These are phyloP conservation scores for Pteronotus mesoamericanus DNA, from an alignment of 2,797 vertebrate genomes.

Conservation along the genomic window DNA sequence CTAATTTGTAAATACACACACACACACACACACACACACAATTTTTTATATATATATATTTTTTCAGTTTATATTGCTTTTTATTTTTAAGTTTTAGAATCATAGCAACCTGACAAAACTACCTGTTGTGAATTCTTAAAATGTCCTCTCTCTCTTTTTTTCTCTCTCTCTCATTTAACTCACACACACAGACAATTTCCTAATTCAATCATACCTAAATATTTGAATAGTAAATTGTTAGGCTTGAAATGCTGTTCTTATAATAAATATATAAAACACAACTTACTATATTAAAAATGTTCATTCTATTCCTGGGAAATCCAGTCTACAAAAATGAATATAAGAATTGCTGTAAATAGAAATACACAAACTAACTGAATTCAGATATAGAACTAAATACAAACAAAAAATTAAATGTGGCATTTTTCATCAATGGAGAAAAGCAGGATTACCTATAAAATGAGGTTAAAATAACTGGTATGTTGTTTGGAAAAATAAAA, in stretches of 20 bases:
- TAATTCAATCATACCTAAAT: neutral
- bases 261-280: neutral
- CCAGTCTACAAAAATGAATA: neutral
- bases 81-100: neutral
- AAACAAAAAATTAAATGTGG: neutral
- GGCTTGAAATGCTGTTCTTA: conserved; percentile 30
- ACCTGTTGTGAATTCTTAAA: neutral
- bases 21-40: too few relatives aligned
- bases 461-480: neutral
- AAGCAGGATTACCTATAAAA: neutral
- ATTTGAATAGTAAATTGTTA: neutral
- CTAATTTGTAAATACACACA: neutral
- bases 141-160: neutral
- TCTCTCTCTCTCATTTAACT: neutral
- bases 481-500: neutral
- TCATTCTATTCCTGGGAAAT: neutral
- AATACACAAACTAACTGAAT: neutral
- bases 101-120: neutral
- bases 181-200: neutral
- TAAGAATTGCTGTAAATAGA: neutral
- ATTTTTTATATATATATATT: too few relatives aligned
- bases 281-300: neutral
- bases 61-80: neutral
- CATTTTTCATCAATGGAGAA: neutral
- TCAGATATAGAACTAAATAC: neutral